Evolutionary conservation across 2,888 invertebrate species (phyloP), one percentile per base, ranked within the genome.

Genomic region (Tuberolachnus salignus): DNA sequence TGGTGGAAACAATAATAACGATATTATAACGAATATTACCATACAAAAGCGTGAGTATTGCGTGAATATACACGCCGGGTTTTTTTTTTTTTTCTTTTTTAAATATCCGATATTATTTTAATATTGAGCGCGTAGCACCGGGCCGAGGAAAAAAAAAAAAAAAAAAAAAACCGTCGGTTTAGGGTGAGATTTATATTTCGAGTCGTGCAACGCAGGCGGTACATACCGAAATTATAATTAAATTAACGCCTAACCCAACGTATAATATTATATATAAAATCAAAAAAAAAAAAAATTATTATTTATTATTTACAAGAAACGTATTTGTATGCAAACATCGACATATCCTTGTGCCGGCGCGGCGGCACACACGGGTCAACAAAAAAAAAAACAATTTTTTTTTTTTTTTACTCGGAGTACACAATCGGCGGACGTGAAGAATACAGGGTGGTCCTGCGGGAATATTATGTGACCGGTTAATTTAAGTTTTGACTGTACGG

Each of bases 401-500:
- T 34, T 34, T 34, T 34, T 34, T 3, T 72, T 11, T 8, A 57
- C 34, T 34, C 49, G 9, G 49, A 67, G 75, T 78, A 78, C 67
- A 78, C 67, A 78, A 78, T 78, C 67, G 67, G 34, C 75, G 75
- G 75, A 78, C 75, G 75, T 78, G 57, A 67, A 16, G 44, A 75
- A 44, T 34, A 66, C 75, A 78, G 57, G 67, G 66, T 78, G 75
- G 67, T 67, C 67, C 67, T 34, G 34, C 34, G 6, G 34, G 34
- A 57, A 67, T 49, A 75, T 73, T 73, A 73, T 73, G 73, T 73
- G 73, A 73, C 73, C 51, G 21, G 73, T 63, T 63, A 16, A 63
- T 42, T 51, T 51, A 63, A 73, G 67, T 67, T 51, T 44, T 11
- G 42, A 9, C 16, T 23, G 9, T 16, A 23, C 1, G 51, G 19